A percentile compares a stretch with the other conserved stretches of the same genome.
These are phyloP conservation scores for Engraulis encrasicolus DNA, from an alignment of 2,113 vertebrate genomes.

Conservation along the genomic window DNA sequence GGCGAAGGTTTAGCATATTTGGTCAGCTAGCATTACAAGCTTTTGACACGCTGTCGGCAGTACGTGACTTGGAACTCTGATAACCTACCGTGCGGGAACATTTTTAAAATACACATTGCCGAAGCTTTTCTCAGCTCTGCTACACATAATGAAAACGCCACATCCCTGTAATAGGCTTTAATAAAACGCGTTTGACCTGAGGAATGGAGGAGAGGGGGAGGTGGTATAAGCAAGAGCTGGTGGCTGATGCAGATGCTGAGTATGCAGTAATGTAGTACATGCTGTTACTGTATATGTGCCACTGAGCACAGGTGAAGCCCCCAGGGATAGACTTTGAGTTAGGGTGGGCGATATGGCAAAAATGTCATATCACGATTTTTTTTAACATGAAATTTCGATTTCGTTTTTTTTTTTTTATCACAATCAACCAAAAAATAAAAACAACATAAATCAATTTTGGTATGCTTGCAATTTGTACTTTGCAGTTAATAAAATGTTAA, in stretches of 20 bases:
- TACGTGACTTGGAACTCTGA: neutral
- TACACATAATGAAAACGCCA: neutral
- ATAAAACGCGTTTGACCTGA: neutral
- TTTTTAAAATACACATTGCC: neutral
- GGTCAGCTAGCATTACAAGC: neutral
- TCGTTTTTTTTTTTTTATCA: no score
- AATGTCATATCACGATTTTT: no score
- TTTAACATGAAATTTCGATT: no score
- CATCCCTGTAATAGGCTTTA: neutral
- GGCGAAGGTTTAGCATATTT: neutral
- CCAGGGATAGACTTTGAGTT: no score
- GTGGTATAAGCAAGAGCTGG: neutral
- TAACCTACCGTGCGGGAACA: neutral
- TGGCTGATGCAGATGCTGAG: conserved; percentile 5
- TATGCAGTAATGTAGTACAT: no score
- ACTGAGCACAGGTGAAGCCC: neutral
- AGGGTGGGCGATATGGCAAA: no score
- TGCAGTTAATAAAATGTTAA: no score
- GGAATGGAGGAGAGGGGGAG: neutral
- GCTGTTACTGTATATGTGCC: neutral
- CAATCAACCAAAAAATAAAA: no score
- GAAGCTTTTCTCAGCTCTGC: neutral
- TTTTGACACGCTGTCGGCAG: neutral
- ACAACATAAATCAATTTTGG: no score
- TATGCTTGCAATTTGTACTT: no score